Evolutionary conservation across 2,113 vertebrate species (phyloP), one percentile per base, ranked within the genome.

Genomic region (Pangasianodon gigas): DNA sequence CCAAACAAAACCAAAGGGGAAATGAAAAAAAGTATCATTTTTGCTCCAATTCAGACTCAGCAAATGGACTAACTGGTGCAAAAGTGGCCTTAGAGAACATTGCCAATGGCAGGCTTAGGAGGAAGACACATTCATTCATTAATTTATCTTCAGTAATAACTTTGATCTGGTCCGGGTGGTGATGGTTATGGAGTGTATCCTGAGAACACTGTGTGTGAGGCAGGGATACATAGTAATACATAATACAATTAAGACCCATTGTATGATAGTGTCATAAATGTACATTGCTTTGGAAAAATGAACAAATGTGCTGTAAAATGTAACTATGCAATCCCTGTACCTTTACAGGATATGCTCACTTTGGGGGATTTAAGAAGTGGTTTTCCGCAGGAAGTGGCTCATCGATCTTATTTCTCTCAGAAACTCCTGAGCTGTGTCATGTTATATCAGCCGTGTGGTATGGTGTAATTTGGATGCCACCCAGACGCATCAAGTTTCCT

Each of bases 401-500:
- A 71, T 52, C 65, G 1, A 24, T 86, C 46, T 71, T 67, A 62
- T 51, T 69, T 51, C 58, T 52, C 46, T 69, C 62, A 69, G 14
- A 51, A 46, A 69, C 69, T 48, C 62, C 41, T 69, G 44, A 21
- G 29, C 62, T 37, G 29, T n/a, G 18, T 85, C 18, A n/a, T 85
- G 60, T 54, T 84, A 60, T 46, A 62, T 84, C 65, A 74, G 84
- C 44, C 18, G 7, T 65, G 13, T 67, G 44, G 44, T 16, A 51
- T 32, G 44, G 84, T 71, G 65, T 21, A 71, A 86, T 86, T 54
- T 69, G 65, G 65, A 51, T 71, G 48, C 48, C 48, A 86, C n/a
- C 48, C 46, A 71, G 41, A 86, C 14, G 65, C n/a, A 86, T 86
- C 56, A 44, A 62, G 82, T 62, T 84, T 84, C 82, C 82, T 84